Base-by-base conservation (phyloP, 2,888 invertebrate species). In the Leucophora obtusa region DNA sequence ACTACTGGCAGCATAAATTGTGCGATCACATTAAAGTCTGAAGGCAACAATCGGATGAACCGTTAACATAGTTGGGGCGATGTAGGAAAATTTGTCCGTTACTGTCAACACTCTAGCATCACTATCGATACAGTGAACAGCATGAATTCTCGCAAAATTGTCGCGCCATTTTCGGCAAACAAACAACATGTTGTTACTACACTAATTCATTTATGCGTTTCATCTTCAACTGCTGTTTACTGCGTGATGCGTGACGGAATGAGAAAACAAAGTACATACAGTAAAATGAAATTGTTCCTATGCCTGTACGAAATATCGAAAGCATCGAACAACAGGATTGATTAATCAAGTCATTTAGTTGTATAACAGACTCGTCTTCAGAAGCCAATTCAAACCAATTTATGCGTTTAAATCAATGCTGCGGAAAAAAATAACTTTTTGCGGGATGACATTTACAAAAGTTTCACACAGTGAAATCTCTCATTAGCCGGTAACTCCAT, bases 291-390 rank as follows among this genome's bases (percentile, higher is more conserved):
- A 81, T 81, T 81, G 81, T 77, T 73, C 77, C 77, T 81, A 54
- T 74, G 77, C 73, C 51, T 63, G 70, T 38, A 70, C 58, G 69
- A 68, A 69, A 59, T 10, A 50, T 33, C 53, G 43, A 54, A n/a
- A 43, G 15, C 21, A 54, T 17, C 24, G 62, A 72, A 76, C 80
- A 80, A 76, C 68, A 81, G 77, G 73, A 70, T 81, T 81, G 81
- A 81, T 81, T 81, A 81, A 81, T 81, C 81, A 81, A 81, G 81
- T 81, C 77, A 81, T 81, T 81, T 81, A 81, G 77, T 80, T 71
- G 69, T 81, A 62, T 21, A 43, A 24, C 43, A 14, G n/a, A 47
- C 43, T 47, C 43, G 10, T 38, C 60, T 18, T 21, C 43, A 62
- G 21, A 59, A 62, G 24, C 43, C 43, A 47, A n/a, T 47, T 47